A percentile compares a stretch with the other conserved stretches of the same genome.
phyloP scores from a whole-genome alignment of 35 echinoderm and acorn worm species.

The Holothuria glaberrima region DNA sequence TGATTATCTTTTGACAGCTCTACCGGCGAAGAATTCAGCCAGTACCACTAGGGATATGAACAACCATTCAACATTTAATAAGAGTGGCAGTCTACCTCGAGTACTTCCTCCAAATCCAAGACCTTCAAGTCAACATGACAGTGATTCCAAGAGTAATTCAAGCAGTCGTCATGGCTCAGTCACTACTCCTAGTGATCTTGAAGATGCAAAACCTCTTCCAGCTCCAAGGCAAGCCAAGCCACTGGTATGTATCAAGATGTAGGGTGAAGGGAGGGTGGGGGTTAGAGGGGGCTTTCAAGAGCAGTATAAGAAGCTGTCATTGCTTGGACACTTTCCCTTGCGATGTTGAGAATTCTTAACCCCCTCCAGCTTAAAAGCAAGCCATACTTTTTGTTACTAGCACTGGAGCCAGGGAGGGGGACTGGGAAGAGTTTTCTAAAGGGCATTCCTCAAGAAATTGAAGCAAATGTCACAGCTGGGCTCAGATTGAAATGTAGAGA shows the following conservation, averaged over 20 bases:
- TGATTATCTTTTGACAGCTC: conserved; percentile 33
- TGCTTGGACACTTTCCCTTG: too few relatives aligned
- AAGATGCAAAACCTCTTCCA: conserved; percentile 58
- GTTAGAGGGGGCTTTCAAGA: too few relatives aligned
- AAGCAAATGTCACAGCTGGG: too few relatives aligned
- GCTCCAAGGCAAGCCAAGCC: conserved; percentile 65
- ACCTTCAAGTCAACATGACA: conserved; percentile 59
- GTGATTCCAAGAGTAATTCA: conserved; percentile 48
- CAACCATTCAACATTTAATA: conserved; percentile 41
- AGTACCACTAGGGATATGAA: conserved; percentile 61
- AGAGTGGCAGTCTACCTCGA: conserved; percentile 55
- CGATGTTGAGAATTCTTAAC: too few relatives aligned
- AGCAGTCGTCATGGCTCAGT: conserved; percentile 45
- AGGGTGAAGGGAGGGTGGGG: too few relatives aligned
- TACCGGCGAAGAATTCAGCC: conserved; percentile 62
- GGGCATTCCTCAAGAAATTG: too few relatives aligned
- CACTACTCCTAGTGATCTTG: conserved; percentile 43
- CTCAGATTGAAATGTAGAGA: too few relatives aligned
- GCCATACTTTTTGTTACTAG: too few relatives aligned
- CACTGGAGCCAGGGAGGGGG: too few relatives aligned
- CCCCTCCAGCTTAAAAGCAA: too few relatives aligned
- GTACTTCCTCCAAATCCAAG: conserved; percentile 64
- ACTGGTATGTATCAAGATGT: background rate
- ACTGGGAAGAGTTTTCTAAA: too few relatives aligned
- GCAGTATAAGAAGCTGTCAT: too few relatives aligned